Base-by-base conservation (phyloP, 2,888 invertebrate genomes). In the Coenonympha glycerion region DNA sequence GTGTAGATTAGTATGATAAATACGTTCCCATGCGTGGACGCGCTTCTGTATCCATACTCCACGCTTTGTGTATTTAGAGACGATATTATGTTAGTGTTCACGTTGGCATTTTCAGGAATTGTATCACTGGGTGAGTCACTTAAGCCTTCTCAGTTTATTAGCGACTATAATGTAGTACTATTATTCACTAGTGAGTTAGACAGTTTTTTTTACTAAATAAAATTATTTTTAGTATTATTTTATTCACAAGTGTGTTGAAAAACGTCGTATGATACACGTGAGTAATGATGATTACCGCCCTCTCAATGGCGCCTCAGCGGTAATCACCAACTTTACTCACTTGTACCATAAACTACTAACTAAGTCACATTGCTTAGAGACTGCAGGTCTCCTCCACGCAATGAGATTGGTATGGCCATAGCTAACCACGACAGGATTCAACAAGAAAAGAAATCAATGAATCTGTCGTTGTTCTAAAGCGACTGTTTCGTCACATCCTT, bases 1-100 rank as follows among this genome's bases (percentile, higher is more conserved):
- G 54, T 58, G 52, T 51, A 75, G 78, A 79, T 80, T 82, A 83
- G 76, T 78, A 56, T 58, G 76, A 78, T 78, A 78, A 72, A 68
- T n/a, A n/a, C 68, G 65, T 60, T 58, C 65, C 64, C 60, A 66
- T 59, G 62, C 62, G 59, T 58, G 60, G 60, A 64, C 60, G 63
- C 65, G 66, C 61, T 63, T 60, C 61, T 59, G 60, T 66, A 53
- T 65, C 52, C 55, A 61, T 62, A 61, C 26, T n/a, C n/a, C 60
- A 53, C 34, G 53, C 57, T 57, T 58, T 55, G 60, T 64, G 42
- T 46, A 56, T 54, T 16, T 62, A 54, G 45, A 47, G 58, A 49
- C 40, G 42, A 44, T 57, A n/a, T n/a, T n/a, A 82, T 81, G 77
- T 59, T 79, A 39, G 55, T 72, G 66, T 66, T 77, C 57, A 53